A percentile compares a stretch with the other conserved stretches of the same genome.
Conservation (phyloP, 2,797 vertebrate species). For the Chelmon rostratus region DNA sequence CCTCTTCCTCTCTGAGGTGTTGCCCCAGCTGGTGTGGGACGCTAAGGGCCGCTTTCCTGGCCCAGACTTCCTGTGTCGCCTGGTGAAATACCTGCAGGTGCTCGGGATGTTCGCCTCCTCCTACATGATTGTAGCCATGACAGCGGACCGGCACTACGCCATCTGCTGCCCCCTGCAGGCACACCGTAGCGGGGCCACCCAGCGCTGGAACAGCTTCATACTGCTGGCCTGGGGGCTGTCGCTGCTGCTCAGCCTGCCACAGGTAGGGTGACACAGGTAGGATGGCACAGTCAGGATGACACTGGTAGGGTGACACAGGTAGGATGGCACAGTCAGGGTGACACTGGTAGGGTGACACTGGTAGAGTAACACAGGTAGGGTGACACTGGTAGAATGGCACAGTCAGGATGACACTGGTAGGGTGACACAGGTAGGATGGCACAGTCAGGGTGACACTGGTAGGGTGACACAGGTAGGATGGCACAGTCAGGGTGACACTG, state of each 20-base stretch:
- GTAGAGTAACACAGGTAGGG: not conserved
- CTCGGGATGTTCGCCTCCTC: constrained; percentile 96
- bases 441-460: no score
- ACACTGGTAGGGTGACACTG: not conserved
- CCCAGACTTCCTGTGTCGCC: constrained; percentile 89
- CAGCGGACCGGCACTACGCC: constrained; percentile 92
- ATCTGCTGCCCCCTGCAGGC: constrained; percentile 92
- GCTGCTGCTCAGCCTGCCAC: constrained; percentile 91
- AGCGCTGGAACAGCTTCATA: constrained; percentile 85
- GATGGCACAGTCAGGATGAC: not conserved
- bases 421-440: no score
- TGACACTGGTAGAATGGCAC: not conserved
- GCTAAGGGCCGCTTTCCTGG: constrained; percentile 90
- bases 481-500: no score
- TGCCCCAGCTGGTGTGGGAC: constrained; percentile 95
- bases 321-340: not conserved
- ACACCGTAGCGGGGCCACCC: constrained; percentile 87
- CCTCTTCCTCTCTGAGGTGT: constrained; percentile 79
- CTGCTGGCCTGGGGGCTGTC: constrained; percentile 89
- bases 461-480: no score
- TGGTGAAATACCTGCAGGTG: constrained; percentile 93
- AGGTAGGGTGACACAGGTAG: constrained; percentile 70
- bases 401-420: not conserved
- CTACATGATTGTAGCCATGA: constrained; percentile 93
- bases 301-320: not conserved